Evolutionary conservation across 1,140 invertebrate species (phyloP).

Genomic region (Spodoptera litura): DNA sequence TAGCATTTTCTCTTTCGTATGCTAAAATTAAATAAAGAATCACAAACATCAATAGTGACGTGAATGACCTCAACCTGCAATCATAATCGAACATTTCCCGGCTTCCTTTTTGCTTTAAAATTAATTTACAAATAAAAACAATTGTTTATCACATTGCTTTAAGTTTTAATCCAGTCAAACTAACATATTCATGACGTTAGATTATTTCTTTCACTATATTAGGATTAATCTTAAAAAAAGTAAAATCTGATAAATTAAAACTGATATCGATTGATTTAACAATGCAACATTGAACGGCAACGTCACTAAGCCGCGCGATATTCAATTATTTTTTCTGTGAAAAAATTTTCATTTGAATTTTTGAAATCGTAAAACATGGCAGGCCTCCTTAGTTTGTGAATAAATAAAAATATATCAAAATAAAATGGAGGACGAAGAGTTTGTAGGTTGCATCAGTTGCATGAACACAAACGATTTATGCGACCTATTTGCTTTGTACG

Average conservation of each 20-base stretch:
- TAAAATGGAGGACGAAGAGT: slow-evolving; percentile 78
- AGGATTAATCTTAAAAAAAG: not conserved
- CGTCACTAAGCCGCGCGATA: slow-evolving; percentile 32
- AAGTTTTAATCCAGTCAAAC: too few relatives aligned
- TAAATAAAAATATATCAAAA: slow-evolving; percentile 54
- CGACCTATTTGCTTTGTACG: slow-evolving; percentile 79
- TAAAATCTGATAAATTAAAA: not conserved
- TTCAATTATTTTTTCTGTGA: slow-evolving; percentile 28
- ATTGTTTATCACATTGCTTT: too few relatives aligned
- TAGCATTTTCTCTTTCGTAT: not conserved
- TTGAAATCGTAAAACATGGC: slow-evolving; percentile 8
- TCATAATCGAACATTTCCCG: not conserved
- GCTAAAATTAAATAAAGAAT: not conserved
- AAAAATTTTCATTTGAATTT: slow-evolving; percentile 19
- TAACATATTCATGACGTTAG: too few relatives aligned
- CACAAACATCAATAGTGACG: not conserved
- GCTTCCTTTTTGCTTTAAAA: too few relatives aligned
- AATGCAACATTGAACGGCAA: not conserved
- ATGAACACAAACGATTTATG: slow-evolving; percentile 78
- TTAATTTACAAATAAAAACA: too few relatives aligned
- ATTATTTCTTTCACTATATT: not conserved
- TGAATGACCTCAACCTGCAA: not conserved
- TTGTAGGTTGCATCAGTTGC: slow-evolving; percentile 82
- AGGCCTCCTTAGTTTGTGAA: slow-evolving; percentile 56
- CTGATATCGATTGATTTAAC: slow-evolving; percentile 31